Conservation (phyloP, 2,888 invertebrate genomes). For the Phalera bucephala region DNA sequence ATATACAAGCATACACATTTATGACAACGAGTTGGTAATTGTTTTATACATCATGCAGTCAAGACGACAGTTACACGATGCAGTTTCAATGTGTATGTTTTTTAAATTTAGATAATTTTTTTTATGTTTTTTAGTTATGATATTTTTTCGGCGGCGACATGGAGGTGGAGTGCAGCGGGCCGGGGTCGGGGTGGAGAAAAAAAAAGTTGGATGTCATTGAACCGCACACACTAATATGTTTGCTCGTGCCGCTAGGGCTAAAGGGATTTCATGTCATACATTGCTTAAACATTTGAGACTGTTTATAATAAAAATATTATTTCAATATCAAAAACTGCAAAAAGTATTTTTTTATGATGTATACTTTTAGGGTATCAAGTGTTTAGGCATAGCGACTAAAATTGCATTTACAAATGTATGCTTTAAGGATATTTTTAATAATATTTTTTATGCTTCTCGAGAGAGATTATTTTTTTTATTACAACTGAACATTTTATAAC, state of each 20-base stretch:
- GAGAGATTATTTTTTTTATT: conserved; percentile 73
- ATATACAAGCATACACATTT: conserved; percentile 72
- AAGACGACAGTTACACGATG: conserved; percentile 80
- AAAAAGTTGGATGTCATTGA: conserved; percentile 82
- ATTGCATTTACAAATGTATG: conserved; percentile 67
- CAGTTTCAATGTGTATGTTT: conserved; percentile 71
- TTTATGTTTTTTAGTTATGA: conserved; percentile 32
- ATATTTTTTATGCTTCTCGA: conserved; percentile 39
- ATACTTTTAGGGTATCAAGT: conserved; percentile 40
- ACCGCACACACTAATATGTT: conserved; percentile 70
- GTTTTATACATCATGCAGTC: conserved; percentile 79
- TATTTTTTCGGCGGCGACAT: conserved; percentile 69
- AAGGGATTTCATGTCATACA: conserved; percentile 40
- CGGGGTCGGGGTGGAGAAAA: conserved; percentile 74
- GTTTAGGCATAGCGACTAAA: conserved; percentile 51
- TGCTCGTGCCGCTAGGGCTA: conserved; percentile 66
- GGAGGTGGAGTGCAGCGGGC: conserved; percentile 77
- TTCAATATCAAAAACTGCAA: too few species aligned
- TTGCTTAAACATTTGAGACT: conserved; percentile 47
- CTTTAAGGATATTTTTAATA: conserved; percentile 50
- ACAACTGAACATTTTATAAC: conserved; percentile 34
- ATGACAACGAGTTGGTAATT: conserved; percentile 63
- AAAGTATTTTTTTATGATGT: conserved; percentile 1
- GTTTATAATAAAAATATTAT: too few species aligned
- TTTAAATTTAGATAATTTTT: conserved; percentile 31